Evolutionary conservation across 2,797 vertebrate species (phyloP), one percentile per base, ranked within the genome.

Genomic region (Dendrocincla tyrannina): DNA sequence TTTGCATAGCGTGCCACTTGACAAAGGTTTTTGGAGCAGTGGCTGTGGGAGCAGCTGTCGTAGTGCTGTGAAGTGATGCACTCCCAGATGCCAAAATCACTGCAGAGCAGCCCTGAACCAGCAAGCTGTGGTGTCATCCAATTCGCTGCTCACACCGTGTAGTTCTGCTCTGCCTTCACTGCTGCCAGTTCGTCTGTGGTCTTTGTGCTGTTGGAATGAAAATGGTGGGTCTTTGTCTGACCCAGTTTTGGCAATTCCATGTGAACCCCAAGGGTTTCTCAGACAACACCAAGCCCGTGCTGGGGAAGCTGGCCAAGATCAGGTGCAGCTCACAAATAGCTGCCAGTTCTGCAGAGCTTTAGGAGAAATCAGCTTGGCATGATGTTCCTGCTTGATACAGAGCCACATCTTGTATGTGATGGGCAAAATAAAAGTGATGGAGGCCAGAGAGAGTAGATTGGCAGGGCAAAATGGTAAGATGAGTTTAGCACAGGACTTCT

Each of bases 231-330:
- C 12, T 62, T 75, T 56, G 59, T 50, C n/a, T 83, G 46, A 25
- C 46, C 28, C 10, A 5, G 6, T 4, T 79, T 37, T 56, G 28
- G 9, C 44, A 24, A 27, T 7, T 50, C 35, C 7, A 2, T 2
- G 18, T 32, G 37, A 47, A 11, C 39, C 24, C 14, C 4, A 8
- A 28, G 68, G 42, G 17, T 23, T 76, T 17, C 49, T 76, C 37
- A 60, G 42, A 6, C 25, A 62, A 4, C 10, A 17, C 13, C 17
- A 56, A 3, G 20, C 33, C 17, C 32, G n/a, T 1, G 0, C 2
- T 88, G 73, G 49, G 53, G 19, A 58, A 78, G 39, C 39, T 81
- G 76, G 19, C 16, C 13, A 18, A n/a, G 37, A 37, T 18, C 56
- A 94, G 66, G 19, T 27, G 27, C 8, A 39, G 4, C 44, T 59